Percentiles rank a stretch among this genome's conserved stretches.
phyloP scores from a whole-genome alignment of 2,113 vertebrate species.

The Crotalus horridus region DNA sequence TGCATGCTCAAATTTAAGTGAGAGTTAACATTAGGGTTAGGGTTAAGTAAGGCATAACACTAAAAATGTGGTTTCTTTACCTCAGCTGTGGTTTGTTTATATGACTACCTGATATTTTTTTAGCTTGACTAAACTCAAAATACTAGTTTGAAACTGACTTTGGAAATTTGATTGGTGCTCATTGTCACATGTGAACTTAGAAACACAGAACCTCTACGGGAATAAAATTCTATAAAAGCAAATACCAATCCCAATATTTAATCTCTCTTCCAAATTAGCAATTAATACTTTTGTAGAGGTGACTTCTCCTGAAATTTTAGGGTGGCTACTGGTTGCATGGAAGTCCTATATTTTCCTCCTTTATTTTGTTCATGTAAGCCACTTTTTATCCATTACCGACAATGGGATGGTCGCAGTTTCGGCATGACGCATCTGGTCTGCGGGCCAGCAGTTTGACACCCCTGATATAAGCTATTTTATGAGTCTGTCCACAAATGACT shows the following conservation, averaged over 20 bases:
- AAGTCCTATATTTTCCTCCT: neutral
- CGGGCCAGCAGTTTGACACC: too few relatives aligned
- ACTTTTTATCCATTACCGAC: too few relatives aligned
- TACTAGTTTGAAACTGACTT: neutral
- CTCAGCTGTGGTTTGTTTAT: neutral
- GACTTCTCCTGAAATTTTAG: neutral
- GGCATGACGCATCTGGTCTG: too few relatives aligned
- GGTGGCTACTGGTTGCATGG: neutral
- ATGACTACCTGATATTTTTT: neutral
- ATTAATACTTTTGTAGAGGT: neutral
- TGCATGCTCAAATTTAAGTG: neutral
- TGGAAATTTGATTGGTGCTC: neutral
- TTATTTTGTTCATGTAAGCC: neutral
- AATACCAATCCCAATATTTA: neutral
- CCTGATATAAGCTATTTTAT: neutral
- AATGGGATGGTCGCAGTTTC: too few relatives aligned
- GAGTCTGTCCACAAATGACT: neutral
- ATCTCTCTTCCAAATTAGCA: neutral
- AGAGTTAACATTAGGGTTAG: neutral
- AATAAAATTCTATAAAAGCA: neutral
- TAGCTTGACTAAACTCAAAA: neutral
- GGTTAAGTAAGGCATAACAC: neutral
- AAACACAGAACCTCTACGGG: neutral
- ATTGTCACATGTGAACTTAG: neutral
- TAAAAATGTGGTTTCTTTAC: neutral